Conservation (phyloP, 2,797 vertebrate genomes). For the Zenarchopterus dispar region DNA sequence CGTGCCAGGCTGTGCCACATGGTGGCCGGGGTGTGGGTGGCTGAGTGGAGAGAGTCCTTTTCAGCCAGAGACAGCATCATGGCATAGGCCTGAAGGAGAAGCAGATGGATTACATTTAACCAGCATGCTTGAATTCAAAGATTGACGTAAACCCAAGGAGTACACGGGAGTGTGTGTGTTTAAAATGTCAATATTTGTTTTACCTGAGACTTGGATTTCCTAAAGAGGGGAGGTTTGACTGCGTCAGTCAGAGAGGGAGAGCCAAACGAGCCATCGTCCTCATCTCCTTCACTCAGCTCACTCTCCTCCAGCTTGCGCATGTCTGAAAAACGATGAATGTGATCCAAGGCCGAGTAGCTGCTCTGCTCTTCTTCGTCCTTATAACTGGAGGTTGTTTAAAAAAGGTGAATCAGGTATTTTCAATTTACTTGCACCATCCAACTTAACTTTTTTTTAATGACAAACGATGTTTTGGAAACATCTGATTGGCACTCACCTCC, state of each 20-base stretch:
- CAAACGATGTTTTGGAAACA: background rate
- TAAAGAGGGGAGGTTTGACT: constrained; percentile 95
- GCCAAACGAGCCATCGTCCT: constrained; percentile 88
- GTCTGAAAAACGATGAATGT: constrained; percentile 96
- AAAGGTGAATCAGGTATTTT: background rate
- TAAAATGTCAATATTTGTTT: constrained; percentile 7
- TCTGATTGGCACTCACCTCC: constrained; percentile 78
- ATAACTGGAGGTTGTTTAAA: constrained; percentile 82
- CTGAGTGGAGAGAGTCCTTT: constrained; percentile 92
- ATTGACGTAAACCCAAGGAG: background rate
- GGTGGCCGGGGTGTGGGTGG: constrained; percentile 89
- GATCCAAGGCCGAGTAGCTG: constrained; percentile 93
- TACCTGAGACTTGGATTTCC: constrained; percentile 99
- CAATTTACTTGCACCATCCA: background rate
- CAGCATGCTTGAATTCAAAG: background rate
- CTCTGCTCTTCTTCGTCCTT: constrained; percentile 87
- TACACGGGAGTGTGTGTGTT: too few relatives aligned
- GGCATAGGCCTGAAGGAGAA: constrained; percentile 88
- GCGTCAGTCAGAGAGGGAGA: constrained; percentile 89
- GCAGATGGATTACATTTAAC: background rate
- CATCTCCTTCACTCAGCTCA: constrained; percentile 87
- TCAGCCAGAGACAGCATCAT: constrained; percentile 99
- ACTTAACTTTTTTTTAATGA: background rate
- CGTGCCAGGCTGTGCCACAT: constrained; percentile 98
- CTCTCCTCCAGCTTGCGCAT: constrained; percentile 94